phyloP scores from a whole-genome alignment of 1,140 invertebrate genomes.

The Leptoteleia sp. region DNA sequence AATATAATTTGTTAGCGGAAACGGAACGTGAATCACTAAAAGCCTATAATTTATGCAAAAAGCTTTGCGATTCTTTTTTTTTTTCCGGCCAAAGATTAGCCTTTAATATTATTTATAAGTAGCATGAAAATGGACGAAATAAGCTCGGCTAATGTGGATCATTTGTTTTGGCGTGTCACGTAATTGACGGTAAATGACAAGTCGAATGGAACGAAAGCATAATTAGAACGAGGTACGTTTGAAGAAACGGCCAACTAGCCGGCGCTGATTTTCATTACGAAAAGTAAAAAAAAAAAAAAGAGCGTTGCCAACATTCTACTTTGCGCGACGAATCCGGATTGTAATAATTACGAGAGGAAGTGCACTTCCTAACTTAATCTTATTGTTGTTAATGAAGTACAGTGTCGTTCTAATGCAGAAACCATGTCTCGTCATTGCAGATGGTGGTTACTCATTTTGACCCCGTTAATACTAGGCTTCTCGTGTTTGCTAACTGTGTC shows the following conservation, averaged over 20 bases:
- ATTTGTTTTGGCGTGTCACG: constrained; percentile 25
- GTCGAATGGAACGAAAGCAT: constrained; percentile 20
- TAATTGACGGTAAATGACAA: constrained; percentile 47
- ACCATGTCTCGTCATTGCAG: constrained; percentile 62
- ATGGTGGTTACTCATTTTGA: constrained; percentile 63
- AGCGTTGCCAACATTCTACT: constrained; percentile 23
- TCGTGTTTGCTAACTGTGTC: constrained; percentile 31
- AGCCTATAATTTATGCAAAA: constrained; percentile 47
- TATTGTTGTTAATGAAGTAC: constrained; percentile 68
- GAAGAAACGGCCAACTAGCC: constrained; percentile 23
- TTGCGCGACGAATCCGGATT: constrained; percentile 50
- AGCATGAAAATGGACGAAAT: constrained; percentile 20
- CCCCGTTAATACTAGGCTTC: constrained; percentile 62
- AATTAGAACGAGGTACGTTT: constrained; percentile 30
- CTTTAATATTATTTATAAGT: constrained; percentile 49
- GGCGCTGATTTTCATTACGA: constrained; percentile 39
- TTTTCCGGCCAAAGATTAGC: constrained; percentile 5
- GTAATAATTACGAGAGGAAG: constrained; percentile 65
- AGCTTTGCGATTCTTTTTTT: constrained; percentile 11
- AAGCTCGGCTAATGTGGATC: constrained; percentile 12
- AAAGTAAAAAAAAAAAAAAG: constrained; percentile 23
- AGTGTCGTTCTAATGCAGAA: constrained; percentile 68
- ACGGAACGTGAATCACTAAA: constrained; percentile 40
- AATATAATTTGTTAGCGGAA: constrained; percentile 42
- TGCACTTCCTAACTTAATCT: constrained; percentile 67